phyloP scores from a whole-genome alignment of 2,113 vertebrate species.

The Ictalurus punctatus region DNA sequence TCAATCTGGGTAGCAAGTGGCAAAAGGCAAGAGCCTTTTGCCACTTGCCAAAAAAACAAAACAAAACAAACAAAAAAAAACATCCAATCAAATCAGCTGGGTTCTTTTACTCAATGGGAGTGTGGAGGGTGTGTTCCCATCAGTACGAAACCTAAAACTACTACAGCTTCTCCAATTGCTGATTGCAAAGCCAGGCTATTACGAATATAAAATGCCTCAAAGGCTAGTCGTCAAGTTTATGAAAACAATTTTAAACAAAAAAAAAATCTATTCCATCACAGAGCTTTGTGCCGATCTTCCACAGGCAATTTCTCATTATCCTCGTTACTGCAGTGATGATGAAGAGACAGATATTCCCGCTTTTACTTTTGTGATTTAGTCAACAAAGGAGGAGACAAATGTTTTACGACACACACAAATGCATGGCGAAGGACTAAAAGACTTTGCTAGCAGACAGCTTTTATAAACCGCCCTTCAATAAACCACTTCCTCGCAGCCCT shows the following conservation, averaged over 20 bases:
- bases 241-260: background rate
- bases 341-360: background rate
- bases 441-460: conserved; percentile 69
- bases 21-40: conserved; percentile 35
- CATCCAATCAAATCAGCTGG: background rate
- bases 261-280: background rate
- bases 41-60: background rate
- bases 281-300: background rate
- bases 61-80: background rate
- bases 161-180: background rate
- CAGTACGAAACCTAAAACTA: background rate
- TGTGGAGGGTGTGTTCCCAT: background rate
- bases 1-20: background rate
- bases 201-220: background rate
- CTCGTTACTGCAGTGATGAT: background rate
- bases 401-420: conserved; percentile 61
- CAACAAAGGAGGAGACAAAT: conserved; percentile 58
- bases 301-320: background rate
- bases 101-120: too few relatives aligned
- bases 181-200: background rate
- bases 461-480: conserved; percentile 80
- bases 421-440: conserved; percentile 61
- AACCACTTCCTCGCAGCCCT: conserved; percentile 77
- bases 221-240: background rate
- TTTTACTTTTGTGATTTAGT: conserved; percentile 18